Base-by-base conservation (phyloP, 2,797 vertebrate genomes). In the Distichodus sexfasciatus region DNA sequence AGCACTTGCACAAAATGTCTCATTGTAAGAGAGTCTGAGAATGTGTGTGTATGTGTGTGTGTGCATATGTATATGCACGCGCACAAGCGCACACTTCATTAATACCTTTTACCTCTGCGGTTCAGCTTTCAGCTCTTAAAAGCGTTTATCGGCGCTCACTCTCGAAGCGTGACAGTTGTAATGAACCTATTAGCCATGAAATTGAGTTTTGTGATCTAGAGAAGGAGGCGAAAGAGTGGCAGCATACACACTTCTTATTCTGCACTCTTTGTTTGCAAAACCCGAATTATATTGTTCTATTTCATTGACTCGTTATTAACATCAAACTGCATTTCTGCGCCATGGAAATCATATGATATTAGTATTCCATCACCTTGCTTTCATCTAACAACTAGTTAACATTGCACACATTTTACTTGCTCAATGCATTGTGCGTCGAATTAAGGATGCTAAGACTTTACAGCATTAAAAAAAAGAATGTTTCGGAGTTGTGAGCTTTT, bases 101-200 rank as follows among this genome's bases (percentile, higher is more conserved):
- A 51, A 38, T 59, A 60, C 58, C 59, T 66, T 65, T 66, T 62
- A 51, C 44, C 40, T 57, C 12, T 14, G 15, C 58, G 57, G 62
- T 68, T 63, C 50, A 24, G 61, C 46, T 69, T 78, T 77, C 61
- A 82, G 82, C 85, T 85, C 83, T 83, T 87, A 66, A 77, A 72
- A 82, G 83, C 79, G 69, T 88, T 88, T 87, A 89, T 87, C 86
- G 79, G 79, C 70, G 47, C 72, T 66, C 62, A 69, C 69, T 62
- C 75, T 83, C 82, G 64, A 76, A 87, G 85, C 87, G 80, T 87
- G 86, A 85, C 86, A 74, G 71, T 77, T 75, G 81, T 91, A 90
- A 90, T 91, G 87, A 91, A 89, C 83, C 82, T 82, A 86, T 90
- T 90, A 90, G 85, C 83, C 86, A 88, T 90, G 89, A 92, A 92